These are phyloP conservation scores for Thaleichthys pacificus DNA, from an alignment of 2,797 vertebrate species.

Conservation along the genomic window DNA sequence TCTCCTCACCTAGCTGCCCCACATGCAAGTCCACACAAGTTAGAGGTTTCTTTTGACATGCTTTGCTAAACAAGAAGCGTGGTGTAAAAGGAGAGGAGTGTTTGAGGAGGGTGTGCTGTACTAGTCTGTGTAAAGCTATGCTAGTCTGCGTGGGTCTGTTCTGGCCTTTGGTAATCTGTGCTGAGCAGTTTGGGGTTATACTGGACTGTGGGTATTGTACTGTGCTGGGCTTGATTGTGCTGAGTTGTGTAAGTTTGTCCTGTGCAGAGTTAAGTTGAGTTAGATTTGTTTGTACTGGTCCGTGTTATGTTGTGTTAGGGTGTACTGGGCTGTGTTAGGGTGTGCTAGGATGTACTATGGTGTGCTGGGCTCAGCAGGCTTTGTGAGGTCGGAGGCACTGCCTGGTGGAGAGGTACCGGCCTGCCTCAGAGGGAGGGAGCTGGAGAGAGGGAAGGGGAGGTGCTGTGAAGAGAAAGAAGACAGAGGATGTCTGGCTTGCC, in stretches of 20 bases:
- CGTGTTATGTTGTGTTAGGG: too few species aligned
- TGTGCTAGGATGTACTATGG: too few species aligned
- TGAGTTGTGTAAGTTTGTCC: too few species aligned
- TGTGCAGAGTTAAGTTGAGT: too few species aligned
- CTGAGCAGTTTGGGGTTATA: too few species aligned
- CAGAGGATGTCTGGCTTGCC: neutral
- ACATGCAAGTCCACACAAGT: conserved; percentile 9
- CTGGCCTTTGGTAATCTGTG: too few species aligned
- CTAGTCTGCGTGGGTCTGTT: neutral
- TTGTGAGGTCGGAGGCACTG: conserved; percentile 30
- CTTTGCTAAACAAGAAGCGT: neutral
- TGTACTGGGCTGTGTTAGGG: too few species aligned
- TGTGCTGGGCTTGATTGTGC: too few species aligned
- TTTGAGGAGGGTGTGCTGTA: conserved; percentile 9
- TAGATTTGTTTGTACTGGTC: too few species aligned
- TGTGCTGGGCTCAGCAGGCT: neutral
- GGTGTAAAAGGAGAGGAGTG: conserved; percentile 1
- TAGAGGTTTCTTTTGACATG: conserved; percentile 4
- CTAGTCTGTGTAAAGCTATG: conserved; percentile 30
- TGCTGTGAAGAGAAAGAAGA: neutral
- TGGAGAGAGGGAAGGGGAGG: neutral
- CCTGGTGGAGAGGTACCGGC: neutral
- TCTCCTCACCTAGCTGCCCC: conserved; percentile 8
- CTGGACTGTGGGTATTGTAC: too few species aligned
- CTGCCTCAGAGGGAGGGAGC: neutral